Evolutionary conservation across 2,888 invertebrate species (phyloP), one percentile per base, ranked within the genome.

Genomic region (Lasioglossum calceatum): DNA sequence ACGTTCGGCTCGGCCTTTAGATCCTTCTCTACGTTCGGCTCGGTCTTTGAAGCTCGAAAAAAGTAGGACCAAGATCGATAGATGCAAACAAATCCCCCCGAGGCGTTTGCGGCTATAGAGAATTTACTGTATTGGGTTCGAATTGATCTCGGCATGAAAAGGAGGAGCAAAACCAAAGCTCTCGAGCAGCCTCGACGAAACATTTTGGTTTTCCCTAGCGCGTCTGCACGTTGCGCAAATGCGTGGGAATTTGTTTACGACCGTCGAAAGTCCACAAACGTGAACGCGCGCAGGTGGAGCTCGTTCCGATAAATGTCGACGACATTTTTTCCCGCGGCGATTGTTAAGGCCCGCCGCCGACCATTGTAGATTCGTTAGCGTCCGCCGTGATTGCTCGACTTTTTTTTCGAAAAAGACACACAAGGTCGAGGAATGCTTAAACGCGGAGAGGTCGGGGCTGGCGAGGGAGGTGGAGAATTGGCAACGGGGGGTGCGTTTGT

Each of bases 401-500:
- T 67, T 67, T 67, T 36, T 67, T 67, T 19, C 67, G 19, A 36
- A 39, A 67, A 67, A 36, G 19, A 67, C 36, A 36, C 36, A 36
- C 67, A 36, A 67, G 67, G 16, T 67, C 36, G 36, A 67, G 67
- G 36, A 36, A 67, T 36, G 67, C 19, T 67, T 67, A 67, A 67
- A 67, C 32, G 36, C 67, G 67, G 19, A 67, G n/a, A 64, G 64
- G 64, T 64, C 27, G 32, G 64, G 16, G 64, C 27, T 1, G 67
- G 5, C 27, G 67, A 36, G 36, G 16, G 36, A 67, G 19, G 8
- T 32, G 14, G 32, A 19, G 72, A 47, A 2, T 47, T 44, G 32
- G 4, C 10, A 10, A 42, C 14, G 27, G 12, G n/a, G 71, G 71
- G 36, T 73, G 64, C 72, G 72, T 84, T 77, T 89, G 77, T 3